phyloP scores from a whole-genome alignment of 2,113 vertebrate genomes.

The Phaethon lepturus region DNA sequence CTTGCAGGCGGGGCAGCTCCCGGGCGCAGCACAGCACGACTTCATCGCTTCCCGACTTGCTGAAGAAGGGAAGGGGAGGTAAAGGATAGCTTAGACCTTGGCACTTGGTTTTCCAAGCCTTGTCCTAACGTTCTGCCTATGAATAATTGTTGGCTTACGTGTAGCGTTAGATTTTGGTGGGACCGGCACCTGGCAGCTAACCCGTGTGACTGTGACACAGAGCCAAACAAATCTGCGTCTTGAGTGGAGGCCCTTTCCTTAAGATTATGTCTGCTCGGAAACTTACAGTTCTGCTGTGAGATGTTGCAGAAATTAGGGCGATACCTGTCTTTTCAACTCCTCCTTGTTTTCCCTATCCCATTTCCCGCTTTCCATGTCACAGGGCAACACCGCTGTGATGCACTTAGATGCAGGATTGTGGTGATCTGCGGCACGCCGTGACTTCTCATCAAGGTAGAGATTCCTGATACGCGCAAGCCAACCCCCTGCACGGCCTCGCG shows the following conservation, averaged over 20 bases:
- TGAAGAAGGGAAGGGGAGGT: neutral
- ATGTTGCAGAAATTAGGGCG: neutral
- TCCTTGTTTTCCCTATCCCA: neutral
- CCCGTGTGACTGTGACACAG: neutral
- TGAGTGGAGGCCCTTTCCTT: neutral
- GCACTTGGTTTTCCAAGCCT: neutral
- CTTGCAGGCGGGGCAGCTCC: neutral
- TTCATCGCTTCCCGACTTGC: neutral
- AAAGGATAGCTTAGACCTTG: neutral
- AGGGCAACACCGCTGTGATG: neutral
- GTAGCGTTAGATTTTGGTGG: no score
- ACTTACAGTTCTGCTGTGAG: neutral
- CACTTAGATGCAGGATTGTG: neutral
- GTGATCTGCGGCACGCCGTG: no score
- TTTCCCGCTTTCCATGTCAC: neutral
- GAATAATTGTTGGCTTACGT: neutral
- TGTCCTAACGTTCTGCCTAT: neutral
- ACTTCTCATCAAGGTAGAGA: neutral
- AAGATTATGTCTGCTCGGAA: neutral
- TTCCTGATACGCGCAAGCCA: neutral
- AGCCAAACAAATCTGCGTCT: neutral
- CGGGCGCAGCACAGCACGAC: accelerated
- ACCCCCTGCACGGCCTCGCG: accelerated
- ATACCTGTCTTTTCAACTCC: neutral
- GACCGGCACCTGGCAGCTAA: neutral